Evolutionary conservation across 2,113 vertebrate species (phyloP), one percentile per base, ranked within the genome.

Genomic region (Hiodon alosoides): DNA sequence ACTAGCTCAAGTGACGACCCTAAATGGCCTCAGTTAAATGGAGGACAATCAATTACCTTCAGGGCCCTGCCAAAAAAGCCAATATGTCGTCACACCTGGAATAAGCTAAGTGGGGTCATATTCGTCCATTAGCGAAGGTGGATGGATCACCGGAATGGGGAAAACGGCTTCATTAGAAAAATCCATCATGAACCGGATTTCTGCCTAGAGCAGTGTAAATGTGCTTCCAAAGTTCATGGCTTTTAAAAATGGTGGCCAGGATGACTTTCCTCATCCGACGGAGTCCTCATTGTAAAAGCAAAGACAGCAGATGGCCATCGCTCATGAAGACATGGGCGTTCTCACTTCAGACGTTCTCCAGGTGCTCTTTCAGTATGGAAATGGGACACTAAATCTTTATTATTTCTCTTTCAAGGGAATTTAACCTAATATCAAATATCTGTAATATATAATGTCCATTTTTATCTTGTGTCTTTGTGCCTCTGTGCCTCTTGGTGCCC

Each of bases 41-140:
- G 51, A 13, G 47, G 47, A 54, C n/a, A 69, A 69, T 69, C 67
- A 69, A 69, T 69, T 69, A 69, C 67, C 52, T 51, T 14, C 50
- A n/a, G 51, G 10, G 14, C 51, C 2, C 67, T 50, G n/a, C 67
- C 51, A 54, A 54, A 52, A 5, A n/a, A 53, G 67, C 67, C 50
- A 69, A 69, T 69, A 54, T 69, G 67, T 54, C 67, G 53, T 14
- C 51, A 8, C 67, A 69, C 67, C 67, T 69, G 67, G 67, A 53
- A 17, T 50, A n/a, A 9, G 67, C 14, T 69, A 69, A 69, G 52
- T 53, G 67, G 17, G 67, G 67, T 69, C 67, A 6, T 13, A 7
- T 7, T 50, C 50, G 50, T n/a, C 51, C 50, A 9, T n/a, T 69
- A 69, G n/a, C 9, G 7, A 2, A 50, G 50, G 51, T n/a, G 51